A percentile compares a stretch with the other conserved stretches of the same genome.
phyloP scores from a whole-genome alignment of 1,140 invertebrate species.

The Drosophila athabasca region DNA sequence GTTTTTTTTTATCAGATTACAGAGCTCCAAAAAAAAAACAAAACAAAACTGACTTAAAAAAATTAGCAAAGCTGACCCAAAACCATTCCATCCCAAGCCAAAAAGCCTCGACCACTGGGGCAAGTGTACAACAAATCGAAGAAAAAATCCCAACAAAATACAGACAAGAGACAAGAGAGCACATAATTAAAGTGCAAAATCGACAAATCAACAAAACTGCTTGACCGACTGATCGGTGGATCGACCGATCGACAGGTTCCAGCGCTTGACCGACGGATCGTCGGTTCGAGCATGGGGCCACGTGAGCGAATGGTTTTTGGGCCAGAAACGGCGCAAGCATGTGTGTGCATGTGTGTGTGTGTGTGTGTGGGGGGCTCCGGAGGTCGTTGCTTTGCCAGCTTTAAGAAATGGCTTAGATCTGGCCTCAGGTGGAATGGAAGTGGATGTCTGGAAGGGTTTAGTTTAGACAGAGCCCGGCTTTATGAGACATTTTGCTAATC shows the following conservation, averaged over 20 bases:
- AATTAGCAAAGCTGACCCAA: neutral
- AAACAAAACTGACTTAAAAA: neutral
- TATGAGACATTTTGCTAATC: slow-evolving; percentile 40
- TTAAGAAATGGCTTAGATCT: slow-evolving; percentile 19
- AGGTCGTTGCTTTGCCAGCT: slow-evolving; percentile 16
- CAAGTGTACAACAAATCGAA: neutral
- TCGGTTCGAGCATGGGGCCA: slow-evolving; percentile 32
- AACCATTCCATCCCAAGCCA: neutral
- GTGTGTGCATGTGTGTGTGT: too few relatives aligned
- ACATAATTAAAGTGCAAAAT: slow-evolving; percentile 60
- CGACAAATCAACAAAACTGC: slow-evolving; percentile 47
- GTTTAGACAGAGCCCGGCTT: neutral
- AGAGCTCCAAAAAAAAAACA: too few relatives aligned
- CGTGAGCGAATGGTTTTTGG: slow-evolving; percentile 36
- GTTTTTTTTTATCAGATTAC: slow-evolving; percentile 29
- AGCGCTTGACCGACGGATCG: slow-evolving; percentile 4
- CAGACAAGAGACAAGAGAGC: slow-evolving; percentile 33
- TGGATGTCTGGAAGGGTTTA: neutral
- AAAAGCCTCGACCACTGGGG: neutral
- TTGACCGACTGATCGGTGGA: slow-evolving; percentile 29
- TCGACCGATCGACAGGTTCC: slow-evolving; percentile 8
- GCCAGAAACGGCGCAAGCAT: neutral
- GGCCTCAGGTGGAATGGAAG: slow-evolving; percentile 3
- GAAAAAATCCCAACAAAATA: slow-evolving; percentile 37
- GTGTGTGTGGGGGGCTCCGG: neutral